These are phyloP conservation scores for Rotaria magnacalcarata DNA, from an alignment of 2,888 invertebrate species.

Conservation along the genomic window DNA sequence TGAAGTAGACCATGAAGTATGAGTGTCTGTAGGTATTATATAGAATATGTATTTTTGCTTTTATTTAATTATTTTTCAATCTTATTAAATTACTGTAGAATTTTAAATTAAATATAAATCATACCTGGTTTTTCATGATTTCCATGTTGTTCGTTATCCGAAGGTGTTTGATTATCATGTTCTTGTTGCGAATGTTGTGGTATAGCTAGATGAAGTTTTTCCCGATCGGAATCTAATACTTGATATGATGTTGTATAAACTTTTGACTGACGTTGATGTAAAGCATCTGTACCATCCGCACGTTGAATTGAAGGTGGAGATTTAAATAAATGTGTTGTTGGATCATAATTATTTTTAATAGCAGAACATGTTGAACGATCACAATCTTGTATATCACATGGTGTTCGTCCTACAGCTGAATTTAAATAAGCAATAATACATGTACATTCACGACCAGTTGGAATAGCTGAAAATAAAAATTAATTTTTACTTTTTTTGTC, in stretches of 20 bases:
- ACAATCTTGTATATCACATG: conserved; percentile 5
- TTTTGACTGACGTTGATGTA: background rate
- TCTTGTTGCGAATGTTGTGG: background rate
- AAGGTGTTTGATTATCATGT: background rate
- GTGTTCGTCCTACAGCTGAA: background rate
- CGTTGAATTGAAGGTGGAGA: background rate
- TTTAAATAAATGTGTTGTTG: background rate
- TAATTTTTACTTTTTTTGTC: background rate
- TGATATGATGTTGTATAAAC: background rate
- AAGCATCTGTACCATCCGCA: background rate
- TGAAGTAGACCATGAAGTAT: background rate
- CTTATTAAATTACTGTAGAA: background rate
- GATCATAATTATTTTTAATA: background rate
- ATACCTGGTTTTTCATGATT: background rate
- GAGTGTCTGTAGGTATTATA: background rate
- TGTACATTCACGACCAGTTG: background rate
- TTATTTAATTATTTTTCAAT: background rate
- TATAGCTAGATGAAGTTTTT: background rate
- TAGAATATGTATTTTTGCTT: background rate
- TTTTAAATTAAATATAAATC: background rate
- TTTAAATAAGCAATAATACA: conserved; percentile 3
- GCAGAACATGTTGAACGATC: background rate
- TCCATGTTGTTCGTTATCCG: background rate
- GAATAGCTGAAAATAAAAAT: background rate
- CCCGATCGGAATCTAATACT: background rate